Conservation (phyloP, 2,797 vertebrate species). For the Pachyuromys duprasi region DNA sequence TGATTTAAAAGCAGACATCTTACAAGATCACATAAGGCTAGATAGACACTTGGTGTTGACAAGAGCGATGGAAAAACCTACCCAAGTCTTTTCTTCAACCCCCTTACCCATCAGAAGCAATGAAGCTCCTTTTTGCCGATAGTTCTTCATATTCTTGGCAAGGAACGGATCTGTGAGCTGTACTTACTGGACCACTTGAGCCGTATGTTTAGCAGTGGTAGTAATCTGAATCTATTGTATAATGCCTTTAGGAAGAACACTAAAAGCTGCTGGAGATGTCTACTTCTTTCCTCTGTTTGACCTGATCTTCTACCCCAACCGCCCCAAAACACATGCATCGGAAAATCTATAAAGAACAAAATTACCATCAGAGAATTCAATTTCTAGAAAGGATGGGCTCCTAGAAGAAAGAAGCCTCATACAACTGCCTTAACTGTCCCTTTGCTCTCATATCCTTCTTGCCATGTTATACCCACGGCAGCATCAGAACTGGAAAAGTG, state of each 20-base stretch:
- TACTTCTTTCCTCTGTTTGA: not conserved
- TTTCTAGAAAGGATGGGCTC: not conserved
- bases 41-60: not conserved
- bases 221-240: not conserved
- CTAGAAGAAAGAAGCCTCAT: not conserved
- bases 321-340: not conserved
- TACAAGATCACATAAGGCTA: not conserved
- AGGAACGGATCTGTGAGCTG: not conserved
- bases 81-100: not conserved
- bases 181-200: not conserved
- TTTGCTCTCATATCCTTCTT: not conserved
- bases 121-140: not conserved
- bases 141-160: not conserved
- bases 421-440: not conserved
- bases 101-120: not conserved
- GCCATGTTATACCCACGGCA: not conserved
- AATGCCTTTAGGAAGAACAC: not conserved
- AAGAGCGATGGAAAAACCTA: not conserved
- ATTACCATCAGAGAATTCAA: not conserved
- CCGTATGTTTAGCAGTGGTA: not conserved
- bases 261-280: not conserved
- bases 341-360: not conserved
- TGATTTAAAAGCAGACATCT: slow-evolving; percentile 13
- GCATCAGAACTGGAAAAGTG: slow-evolving; percentile 22
- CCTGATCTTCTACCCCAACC: not conserved